A percentile compares a stretch with the other conserved stretches of the same genome.
Conservation (phyloP, 1,140 invertebrate genomes). For the Procambarus virginalis region DNA sequence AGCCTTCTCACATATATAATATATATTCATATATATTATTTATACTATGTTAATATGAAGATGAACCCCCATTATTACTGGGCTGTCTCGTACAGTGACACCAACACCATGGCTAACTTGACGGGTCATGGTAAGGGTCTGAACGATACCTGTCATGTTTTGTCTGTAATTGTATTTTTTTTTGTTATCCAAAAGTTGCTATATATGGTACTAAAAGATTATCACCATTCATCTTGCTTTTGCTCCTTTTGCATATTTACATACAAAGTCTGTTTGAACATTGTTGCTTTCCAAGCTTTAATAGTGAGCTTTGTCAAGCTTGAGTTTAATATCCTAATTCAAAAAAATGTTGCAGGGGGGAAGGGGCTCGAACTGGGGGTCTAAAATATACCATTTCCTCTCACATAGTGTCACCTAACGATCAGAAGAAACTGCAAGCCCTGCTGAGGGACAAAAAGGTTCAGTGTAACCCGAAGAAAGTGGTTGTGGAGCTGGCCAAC, state of each 20-base stretch:
- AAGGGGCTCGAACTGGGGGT: background rate
- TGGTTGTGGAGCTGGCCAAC: slow-evolving; percentile 40
- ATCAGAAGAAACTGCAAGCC: slow-evolving; percentile 6
- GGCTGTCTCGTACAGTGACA: slow-evolving; percentile 44
- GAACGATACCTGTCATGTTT: background rate
- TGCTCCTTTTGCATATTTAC: no score
- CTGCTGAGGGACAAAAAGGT: slow-evolving; percentile 42
- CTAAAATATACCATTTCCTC: background rate
- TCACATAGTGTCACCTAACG: background rate
- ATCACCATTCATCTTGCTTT: no score
- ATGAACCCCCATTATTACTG: background rate
- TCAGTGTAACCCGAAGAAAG: slow-evolving; percentile 54
- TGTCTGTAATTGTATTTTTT: background rate
- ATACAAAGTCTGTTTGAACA: no score
- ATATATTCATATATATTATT: background rate
- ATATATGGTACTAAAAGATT: no score
- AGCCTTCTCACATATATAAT: no score
- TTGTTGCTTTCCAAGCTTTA: no score
- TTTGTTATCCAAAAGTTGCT: no score
- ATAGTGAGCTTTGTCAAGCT: no score
- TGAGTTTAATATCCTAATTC: no score
- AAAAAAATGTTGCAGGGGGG: background rate
- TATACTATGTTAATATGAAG: background rate
- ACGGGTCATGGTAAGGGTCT: slow-evolving; percentile 19
- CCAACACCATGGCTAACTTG: slow-evolving; percentile 45